Evolutionary conservation across 1,140 invertebrate species (phyloP).

Genomic region (Drosophila obscura): DNA sequence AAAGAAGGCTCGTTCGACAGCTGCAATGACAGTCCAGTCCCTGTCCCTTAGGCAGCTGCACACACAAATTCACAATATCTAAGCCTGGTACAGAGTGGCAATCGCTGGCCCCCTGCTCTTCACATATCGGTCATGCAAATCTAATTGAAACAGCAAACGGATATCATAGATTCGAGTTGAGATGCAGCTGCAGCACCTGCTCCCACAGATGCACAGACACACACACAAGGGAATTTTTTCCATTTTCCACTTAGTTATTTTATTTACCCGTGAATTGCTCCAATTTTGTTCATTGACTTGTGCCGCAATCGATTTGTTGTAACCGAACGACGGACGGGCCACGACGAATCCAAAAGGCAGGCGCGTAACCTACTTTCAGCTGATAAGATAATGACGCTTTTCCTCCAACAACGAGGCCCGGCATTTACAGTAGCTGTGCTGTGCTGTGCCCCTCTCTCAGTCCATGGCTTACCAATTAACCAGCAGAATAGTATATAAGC

Average conservation of each 20-base stretch:
- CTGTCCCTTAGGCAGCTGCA: background rate
- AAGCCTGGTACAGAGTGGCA: too few relatives aligned
- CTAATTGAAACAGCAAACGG: slow-evolving; percentile 6
- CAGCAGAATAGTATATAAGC: background rate
- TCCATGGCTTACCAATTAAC: slow-evolving; percentile 37
- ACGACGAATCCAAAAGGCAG: slow-evolving; percentile 27
- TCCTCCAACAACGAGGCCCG: slow-evolving; percentile 37
- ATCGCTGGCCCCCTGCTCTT: background rate
- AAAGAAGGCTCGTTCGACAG: slow-evolving; percentile 1
- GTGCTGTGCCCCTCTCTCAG: slow-evolving; percentile 17
- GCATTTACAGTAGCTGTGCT: slow-evolving; percentile 40
- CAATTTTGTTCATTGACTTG: slow-evolving; percentile 52
- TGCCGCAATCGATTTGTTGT: slow-evolving; percentile 68
- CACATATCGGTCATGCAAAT: slow-evolving; percentile 37
- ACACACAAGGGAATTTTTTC: background rate
- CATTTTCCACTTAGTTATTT: slow-evolving; percentile 1
- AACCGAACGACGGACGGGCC: slow-evolving; percentile 27
- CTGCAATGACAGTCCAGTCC: slow-evolving; percentile 11
- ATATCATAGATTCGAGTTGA: slow-evolving; percentile 2
- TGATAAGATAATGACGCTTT: slow-evolving; percentile 79
- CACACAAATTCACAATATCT: too few relatives aligned
- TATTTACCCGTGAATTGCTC: slow-evolving; percentile 43
- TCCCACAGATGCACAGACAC: slow-evolving; percentile 24
- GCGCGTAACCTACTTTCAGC: slow-evolving; percentile 65
- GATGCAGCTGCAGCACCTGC: slow-evolving; percentile 33